phyloP scores from a whole-genome alignment of 2,113 vertebrate species.

The Egretta garzetta region DNA sequence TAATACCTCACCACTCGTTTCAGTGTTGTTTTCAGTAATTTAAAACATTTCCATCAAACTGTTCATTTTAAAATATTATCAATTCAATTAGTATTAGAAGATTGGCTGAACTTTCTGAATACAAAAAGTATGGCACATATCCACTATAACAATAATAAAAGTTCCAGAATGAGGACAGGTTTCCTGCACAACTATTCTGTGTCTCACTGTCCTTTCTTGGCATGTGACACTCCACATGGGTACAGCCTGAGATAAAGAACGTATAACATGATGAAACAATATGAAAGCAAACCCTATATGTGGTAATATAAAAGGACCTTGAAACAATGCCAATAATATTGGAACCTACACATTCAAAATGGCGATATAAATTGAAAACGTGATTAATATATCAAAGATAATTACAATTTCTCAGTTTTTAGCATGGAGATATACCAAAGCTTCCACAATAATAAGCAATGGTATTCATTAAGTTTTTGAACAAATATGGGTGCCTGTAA shows the following conservation, averaged over 20 bases:
- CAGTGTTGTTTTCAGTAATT: not conserved
- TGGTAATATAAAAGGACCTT: not conserved
- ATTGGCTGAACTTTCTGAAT: not conserved
- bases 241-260: not conserved
- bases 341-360: not conserved
- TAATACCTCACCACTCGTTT: not conserved
- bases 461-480: not conserved
- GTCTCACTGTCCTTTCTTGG: not conserved
- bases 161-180: not conserved
- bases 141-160: not conserved
- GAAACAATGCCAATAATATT: not conserved
- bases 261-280: not conserved
- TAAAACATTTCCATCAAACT: not conserved
- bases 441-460: not conserved
- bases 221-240: not conserved
- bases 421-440: not conserved
- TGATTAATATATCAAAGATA: not conserved
- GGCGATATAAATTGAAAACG: not conserved
- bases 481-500: not conserved
- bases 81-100: slow-evolving; percentile 23
- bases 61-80: slow-evolving; percentile 14
- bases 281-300: not conserved
- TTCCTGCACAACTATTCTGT: not conserved
- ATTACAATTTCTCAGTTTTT: not conserved
- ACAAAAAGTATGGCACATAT: not conserved